Evolutionary conservation across 1,140 invertebrate species (phyloP).

Genomic region (Trigoniulus corallinus): DNA sequence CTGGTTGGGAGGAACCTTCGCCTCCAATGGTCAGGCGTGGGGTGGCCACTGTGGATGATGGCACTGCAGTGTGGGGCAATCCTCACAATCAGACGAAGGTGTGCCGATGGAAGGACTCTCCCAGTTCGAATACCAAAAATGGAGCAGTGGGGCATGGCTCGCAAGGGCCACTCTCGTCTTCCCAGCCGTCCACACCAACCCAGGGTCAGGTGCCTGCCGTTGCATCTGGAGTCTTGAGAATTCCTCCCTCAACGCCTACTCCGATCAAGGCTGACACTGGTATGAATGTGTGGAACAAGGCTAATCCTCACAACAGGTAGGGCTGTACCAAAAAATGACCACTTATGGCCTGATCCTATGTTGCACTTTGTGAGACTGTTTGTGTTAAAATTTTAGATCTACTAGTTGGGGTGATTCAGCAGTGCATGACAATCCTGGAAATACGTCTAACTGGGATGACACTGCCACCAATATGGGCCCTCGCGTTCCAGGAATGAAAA

Average conservation of each 20-base stretch:
- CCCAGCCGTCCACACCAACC: constrained; percentile 7
- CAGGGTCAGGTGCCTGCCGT: constrained; percentile 4
- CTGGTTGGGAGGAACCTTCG: constrained; percentile 78
- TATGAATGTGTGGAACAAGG: constrained; percentile 11
- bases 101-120: constrained; percentile 57
- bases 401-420: constrained; percentile 7
- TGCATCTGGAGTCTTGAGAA: constrained; percentile 20
- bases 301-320: constrained; percentile 8
- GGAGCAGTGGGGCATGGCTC: constrained; percentile 16
- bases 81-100: constrained; percentile 31
- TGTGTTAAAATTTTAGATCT: background rate
- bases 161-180: constrained; percentile 16
- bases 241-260: constrained; percentile 14
- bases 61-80: constrained; percentile 80
- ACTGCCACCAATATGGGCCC: constrained; percentile 18
- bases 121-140: constrained; percentile 30
- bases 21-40: constrained; percentile 61
- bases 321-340: too few species aligned
- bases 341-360: too few species aligned
- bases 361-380: background rate
- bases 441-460: constrained; percentile 39
- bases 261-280: constrained; percentile 13
- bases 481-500: constrained; percentile 17
- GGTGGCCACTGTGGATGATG: constrained; percentile 70
- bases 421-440: constrained; percentile 18